Base-by-base conservation (phyloP, 2,113 vertebrate species). In the Charadrius vociferus region DNA sequence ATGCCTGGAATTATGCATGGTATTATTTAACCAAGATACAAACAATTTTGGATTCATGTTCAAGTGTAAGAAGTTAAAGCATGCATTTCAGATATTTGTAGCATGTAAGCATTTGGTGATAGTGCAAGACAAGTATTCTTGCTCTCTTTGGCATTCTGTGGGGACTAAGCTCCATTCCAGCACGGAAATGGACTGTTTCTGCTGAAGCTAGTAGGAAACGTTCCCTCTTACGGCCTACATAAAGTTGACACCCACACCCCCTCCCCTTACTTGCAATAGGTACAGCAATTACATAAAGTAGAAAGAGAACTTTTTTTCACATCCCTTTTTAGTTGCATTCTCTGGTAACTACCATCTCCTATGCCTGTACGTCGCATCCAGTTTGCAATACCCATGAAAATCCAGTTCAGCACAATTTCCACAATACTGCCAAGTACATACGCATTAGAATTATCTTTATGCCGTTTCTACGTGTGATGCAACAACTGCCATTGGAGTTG, bases 201-300 rank as follows among this genome's bases (percentile, higher is more conserved):
- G 21, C 55, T 71, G 73, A 90, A 67, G 50, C 23, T 30, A 55
- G 41, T 26, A 67, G 6, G 23, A 93, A 75, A 49, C 19, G 59
- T 37, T 24, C 26, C 18, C 22, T 83, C 12, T 55, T 14, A 37
- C 0, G 0, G 49, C 36, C 56, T 29, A 19, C 1, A 5, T 19
- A 53, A 86, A 68, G 30, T 6, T 52, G 23, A 65, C 27, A 70
- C 52, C 13, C 10, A 4, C 5, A 0, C 7, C 1, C 12, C 50
- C 10, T 55, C 7, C 5, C 36, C 36, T 41, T 36, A 49, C 37
- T 32, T 77, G 39, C 30, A 67, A 19, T 5, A 92, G 53, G n/a
- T 53, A 88, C 3, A 1, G 17, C 39, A 32, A 58, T 34, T 29
- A 66, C 23, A 74, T 56, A 71, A 66, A 91, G 34, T 12, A 65